Base-by-base conservation (phyloP, 2,888 invertebrate species). In the Selenia dentaria region DNA sequence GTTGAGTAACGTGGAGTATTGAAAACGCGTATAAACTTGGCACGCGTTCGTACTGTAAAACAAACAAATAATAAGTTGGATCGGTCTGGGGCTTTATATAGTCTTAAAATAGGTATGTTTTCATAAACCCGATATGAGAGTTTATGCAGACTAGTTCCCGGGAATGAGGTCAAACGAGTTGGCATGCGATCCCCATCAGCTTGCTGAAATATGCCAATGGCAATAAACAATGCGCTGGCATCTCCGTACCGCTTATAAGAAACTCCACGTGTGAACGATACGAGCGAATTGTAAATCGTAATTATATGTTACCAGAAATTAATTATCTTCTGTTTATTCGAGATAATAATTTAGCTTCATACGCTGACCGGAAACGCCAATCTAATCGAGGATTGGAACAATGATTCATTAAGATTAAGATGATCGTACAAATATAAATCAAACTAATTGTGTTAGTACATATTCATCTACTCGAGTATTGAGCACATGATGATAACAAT, bases 111-210 rank as follows among this genome's bases (percentile, higher is more conserved):
- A 89, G 79, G 57, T 69, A 67, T 85, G 84, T 86, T 84, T 86
- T 85, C 82, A 83, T 86, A 83, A 80, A 75, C 70, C 74, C 81
- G 79, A 87, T 85, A 83, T 81, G 81, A 79, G 79, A 85, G 81
- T 84, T 83, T 83, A 86, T 83, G 75, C 83, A 83, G 83, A 79
- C 80, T 79, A 79, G 80, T 79, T 54, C 74, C 65, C 73, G 70
- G 72, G 80, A 88, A 88, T 84, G 86, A 81, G 89, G 89, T 88
- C 86, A 83, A 78, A 77, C 76, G 75, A 80, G 78, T 83, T 86
- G 83, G 88, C 87, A 82, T 81, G 79, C 79, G 74, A 76, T 76
- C 70, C 59, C 67, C 73, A 57, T 2, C 62, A 67, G 62, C 62
- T 62, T 65, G 71, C 68, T 76, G 72, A 78, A 80, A 82, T 77